These are phyloP conservation scores for Parochlus steinenii DNA, from an alignment of 2,888 invertebrate genomes.

Conservation along the genomic window DNA sequence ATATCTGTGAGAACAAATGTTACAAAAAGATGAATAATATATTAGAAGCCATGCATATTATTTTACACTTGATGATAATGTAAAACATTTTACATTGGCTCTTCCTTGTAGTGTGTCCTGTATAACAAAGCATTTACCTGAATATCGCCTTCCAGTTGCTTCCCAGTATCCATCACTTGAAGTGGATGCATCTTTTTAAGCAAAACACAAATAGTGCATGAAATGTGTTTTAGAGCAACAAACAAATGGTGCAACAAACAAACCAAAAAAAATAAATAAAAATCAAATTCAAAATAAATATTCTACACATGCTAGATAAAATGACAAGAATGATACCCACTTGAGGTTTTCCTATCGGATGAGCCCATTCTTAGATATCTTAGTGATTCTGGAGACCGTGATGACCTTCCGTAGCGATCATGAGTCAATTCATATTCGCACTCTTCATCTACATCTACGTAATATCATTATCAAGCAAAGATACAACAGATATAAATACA, in stretches of 20 bases:
- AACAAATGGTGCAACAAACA: conserved; percentile 1
- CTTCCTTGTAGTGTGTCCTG: too few relatives aligned
- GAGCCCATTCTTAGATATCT: conserved; percentile 12
- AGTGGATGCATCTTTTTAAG: too few relatives aligned
- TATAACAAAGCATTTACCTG: too few relatives aligned
- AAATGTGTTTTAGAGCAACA: neutral
- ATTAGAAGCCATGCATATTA: too few relatives aligned
- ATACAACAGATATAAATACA: neutral
- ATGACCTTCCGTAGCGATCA: conserved; percentile 13
- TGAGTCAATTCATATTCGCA: conserved; percentile 15
- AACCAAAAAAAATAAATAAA: conserved; percentile 12
- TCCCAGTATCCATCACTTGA: too few relatives aligned
- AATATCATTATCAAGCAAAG: neutral
- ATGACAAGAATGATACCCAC: conserved; percentile 14
- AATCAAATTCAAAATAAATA: conserved; percentile 2
- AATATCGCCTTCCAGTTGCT: conserved; percentile 29
- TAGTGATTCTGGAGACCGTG: conserved; percentile 14
- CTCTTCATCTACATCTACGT: conserved; percentile 16
- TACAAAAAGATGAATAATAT: too few relatives aligned
- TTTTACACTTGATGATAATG: too few relatives aligned
- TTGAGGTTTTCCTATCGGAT: conserved; percentile 15
- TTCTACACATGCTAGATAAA: neutral
- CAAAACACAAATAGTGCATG: too few relatives aligned
- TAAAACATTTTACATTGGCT: too few relatives aligned
- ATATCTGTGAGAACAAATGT: too few relatives aligned